These are phyloP conservation scores for Hycleus cichorii DNA, from an alignment of 1,140 invertebrate species.

Conservation along the genomic window DNA sequence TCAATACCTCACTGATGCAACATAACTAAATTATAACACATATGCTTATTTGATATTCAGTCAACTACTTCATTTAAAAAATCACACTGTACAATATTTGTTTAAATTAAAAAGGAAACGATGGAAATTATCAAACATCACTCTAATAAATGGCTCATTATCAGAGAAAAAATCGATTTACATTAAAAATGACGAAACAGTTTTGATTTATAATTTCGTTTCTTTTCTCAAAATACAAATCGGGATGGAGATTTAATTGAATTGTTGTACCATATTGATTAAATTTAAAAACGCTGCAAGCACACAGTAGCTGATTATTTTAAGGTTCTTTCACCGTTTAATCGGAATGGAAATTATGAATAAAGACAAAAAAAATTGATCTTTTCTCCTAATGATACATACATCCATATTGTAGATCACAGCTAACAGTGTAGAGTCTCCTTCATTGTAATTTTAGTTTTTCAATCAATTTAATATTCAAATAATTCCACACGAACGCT, in stretches of 20 bases:
- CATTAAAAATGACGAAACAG: not conserved
- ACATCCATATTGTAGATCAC: conserved; percentile 32
- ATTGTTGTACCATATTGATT: conserved; percentile 8
- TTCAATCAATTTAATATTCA: no score
- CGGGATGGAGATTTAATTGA: conserved; percentile 13
- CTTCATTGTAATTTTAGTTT: conserved; percentile 1
- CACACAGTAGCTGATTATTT: conserved; percentile 19
- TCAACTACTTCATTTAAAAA: conserved; percentile 27
- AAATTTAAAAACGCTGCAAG: conserved; percentile 17
- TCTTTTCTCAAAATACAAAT: conserved; percentile 8
- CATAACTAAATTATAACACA: conserved; percentile 20
- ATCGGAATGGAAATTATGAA: not conserved
- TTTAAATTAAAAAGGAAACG: conserved; percentile 17
- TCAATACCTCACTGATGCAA: conserved; percentile 15
- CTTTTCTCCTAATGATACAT: conserved; percentile 19
- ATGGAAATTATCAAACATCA: not conserved
- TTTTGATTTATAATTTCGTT: conserved; percentile 4
- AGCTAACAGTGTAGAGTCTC: conserved; percentile 30
- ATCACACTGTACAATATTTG: conserved; percentile 28
- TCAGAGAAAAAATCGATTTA: no score
- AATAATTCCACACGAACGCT: no score
- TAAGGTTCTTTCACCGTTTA: not conserved
- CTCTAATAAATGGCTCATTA: not conserved
- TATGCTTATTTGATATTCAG: conserved; percentile 25
- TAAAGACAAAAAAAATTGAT: not conserved